Percentiles rank a stretch among this genome's conserved stretches.
Evolutionary conservation across 1,140 invertebrate species (phyloP).

Genomic region (Zaprionus nigranus): DNA sequence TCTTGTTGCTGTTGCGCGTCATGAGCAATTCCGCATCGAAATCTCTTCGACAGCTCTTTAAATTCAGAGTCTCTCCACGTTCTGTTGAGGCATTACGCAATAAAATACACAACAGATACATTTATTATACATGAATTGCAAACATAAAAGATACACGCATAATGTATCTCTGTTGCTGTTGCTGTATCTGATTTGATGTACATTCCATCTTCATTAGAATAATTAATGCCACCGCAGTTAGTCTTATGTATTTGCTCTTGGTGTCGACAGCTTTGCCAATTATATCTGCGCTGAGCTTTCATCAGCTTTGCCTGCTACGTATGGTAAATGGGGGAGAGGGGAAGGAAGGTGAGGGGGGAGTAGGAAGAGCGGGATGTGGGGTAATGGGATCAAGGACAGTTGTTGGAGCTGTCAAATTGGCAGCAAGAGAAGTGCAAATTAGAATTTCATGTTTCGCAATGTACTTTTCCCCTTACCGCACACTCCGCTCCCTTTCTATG

Average conservation of each 20-base stretch:
- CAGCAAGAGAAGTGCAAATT: conserved; percentile 41
- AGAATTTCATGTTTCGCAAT: conserved; percentile 47
- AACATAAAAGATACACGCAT: no score
- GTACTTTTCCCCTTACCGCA: background rate
- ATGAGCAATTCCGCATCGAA: background rate
- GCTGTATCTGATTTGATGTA: no score
- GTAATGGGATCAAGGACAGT: conserved; percentile 5
- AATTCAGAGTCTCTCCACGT: background rate
- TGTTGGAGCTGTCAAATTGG: conserved; percentile 13
- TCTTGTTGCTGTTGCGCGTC: background rate
- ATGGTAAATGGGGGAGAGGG: background rate
- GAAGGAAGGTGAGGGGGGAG: background rate
- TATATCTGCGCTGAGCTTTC: background rate
- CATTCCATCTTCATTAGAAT: conserved; percentile 36
- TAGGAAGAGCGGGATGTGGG: background rate
- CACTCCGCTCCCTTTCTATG: no score
- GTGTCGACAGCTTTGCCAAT: conserved; percentile 9
- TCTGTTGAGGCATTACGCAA: background rate
- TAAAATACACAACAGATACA: background rate
- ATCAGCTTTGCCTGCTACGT: conserved; percentile 7
- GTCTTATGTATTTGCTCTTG: conserved; percentile 15
- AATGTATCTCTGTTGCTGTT: no score
- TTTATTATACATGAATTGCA: background rate
- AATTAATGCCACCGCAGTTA: conserved; percentile 61
- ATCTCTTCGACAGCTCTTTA: background rate